These are phyloP conservation scores for Zaprionus camerounensis DNA, from an alignment of 1,140 invertebrate species.

Conservation along the genomic window DNA sequence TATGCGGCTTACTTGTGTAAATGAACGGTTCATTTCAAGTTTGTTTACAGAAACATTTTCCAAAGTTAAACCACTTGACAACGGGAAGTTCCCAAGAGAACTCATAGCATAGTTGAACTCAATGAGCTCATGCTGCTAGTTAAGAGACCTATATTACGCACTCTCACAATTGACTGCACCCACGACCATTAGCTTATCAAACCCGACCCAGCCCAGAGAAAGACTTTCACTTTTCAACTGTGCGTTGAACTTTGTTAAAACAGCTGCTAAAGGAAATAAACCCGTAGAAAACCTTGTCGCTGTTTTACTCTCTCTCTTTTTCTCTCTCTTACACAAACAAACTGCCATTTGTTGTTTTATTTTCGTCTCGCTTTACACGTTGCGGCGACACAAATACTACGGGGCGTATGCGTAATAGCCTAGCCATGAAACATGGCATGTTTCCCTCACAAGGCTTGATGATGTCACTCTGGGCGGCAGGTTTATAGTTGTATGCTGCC, in stretches of 20 bases:
- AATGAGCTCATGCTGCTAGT: slow-evolving; percentile 60
- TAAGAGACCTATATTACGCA: slow-evolving; percentile 25
- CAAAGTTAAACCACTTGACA: neutral
- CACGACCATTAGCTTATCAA: slow-evolving; percentile 35
- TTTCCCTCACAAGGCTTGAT: slow-evolving; percentile 36
- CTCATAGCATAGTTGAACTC: neutral
- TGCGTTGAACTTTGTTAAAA: slow-evolving; percentile 58
- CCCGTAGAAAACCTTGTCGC: slow-evolving; percentile 46
- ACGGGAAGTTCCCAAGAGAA: neutral
- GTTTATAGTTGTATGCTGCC: slow-evolving; percentile 13
- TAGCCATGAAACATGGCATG: slow-evolving; percentile 29
- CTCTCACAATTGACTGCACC: slow-evolving; percentile 36
- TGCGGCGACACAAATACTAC: slow-evolving; percentile 58
- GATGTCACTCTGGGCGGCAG: slow-evolving; percentile 60
- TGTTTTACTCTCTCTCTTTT: neutral
- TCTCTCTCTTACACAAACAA: neutral
- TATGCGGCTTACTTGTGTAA: slow-evolving; percentile 3
- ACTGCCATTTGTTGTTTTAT: slow-evolving; percentile 2
- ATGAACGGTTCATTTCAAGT: neutral
- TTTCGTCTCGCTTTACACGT: slow-evolving; percentile 15
- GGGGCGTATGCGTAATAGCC: slow-evolving; percentile 54
- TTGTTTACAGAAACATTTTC: neutral
- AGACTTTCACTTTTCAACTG: slow-evolving; percentile 66
- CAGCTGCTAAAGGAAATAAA: slow-evolving; percentile 46
- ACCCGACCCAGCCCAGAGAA: slow-evolving; percentile 18